Percentiles rank a stretch among this genome's conserved stretches.
Conservation (phyloP, 1,140 invertebrate genomes). For the Drosophila navojoa region DNA sequence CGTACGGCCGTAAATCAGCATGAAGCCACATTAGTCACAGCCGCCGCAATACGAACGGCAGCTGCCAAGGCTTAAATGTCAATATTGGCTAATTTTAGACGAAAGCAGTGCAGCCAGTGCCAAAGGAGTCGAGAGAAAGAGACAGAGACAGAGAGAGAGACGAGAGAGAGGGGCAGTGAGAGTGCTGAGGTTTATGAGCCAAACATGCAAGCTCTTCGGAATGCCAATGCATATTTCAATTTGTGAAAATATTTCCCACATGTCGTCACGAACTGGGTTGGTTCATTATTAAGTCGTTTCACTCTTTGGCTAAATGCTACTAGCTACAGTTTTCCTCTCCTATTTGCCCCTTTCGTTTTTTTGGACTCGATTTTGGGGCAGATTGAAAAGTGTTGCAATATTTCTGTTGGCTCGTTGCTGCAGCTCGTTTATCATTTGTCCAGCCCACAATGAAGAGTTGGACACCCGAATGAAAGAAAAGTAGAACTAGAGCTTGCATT, state of each 20-base stretch:
- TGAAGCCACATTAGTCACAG: conserved; percentile 1
- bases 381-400: conserved; percentile 69
- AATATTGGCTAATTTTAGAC: conserved; percentile 16
- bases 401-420: conserved; percentile 16
- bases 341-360: too few species aligned
- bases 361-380: conserved; percentile 22
- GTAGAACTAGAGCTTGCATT: conserved; percentile 19
- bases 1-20: conserved; percentile 36
- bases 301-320: background rate
- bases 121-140: background rate
- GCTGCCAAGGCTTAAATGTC: background rate
- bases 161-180: too few species aligned
- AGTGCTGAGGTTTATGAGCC: background rate
- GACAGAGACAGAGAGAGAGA: too few species aligned
- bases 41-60: background rate
- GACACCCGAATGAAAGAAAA: background rate
- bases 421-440: conserved; percentile 58
- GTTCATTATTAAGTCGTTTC: conserved; percentile 60
- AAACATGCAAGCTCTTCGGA: background rate
- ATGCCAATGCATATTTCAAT: conserved; percentile 34
- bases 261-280: conserved; percentile 35
- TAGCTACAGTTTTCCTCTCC: background rate
- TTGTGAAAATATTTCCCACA: conserved; percentile 37
- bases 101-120: conserved; percentile 1
- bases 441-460: conserved; percentile 29